Conservation (phyloP, 2,113 vertebrate species). For the Nansenia antarctica region DNA sequence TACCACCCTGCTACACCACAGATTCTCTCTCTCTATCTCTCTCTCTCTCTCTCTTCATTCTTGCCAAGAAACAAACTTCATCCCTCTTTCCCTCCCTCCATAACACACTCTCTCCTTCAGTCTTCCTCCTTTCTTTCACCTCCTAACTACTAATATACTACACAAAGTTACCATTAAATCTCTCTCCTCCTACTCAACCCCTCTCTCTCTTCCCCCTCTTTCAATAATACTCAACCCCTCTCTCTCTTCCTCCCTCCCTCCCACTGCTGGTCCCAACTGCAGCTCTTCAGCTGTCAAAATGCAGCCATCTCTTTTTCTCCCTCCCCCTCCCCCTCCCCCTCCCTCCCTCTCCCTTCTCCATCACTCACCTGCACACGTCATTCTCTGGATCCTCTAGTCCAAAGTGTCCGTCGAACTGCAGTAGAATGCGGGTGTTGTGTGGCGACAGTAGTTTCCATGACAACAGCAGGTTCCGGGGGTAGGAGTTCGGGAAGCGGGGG, state of each 20-base stretch:
- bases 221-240: background rate
- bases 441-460: conserved; percentile 90
- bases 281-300: background rate
- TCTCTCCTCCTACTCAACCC: background rate
- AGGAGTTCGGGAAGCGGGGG: conserved; percentile 92
- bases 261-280: too few relatives aligned
- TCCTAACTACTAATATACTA: background rate
- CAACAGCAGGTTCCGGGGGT: conserved; percentile 92
- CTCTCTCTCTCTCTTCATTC: conserved; percentile 42
- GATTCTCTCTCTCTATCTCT: conserved; percentile 36
- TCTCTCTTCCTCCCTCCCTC: background rate
- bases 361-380: conserved; percentile 88
- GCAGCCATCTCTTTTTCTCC: conserved; percentile 10
- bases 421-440: conserved; percentile 83
- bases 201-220: background rate
- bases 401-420: conserved; percentile 91
- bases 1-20: too few relatives aligned
- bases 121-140: conserved; percentile 10
- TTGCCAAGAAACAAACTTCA: conserved; percentile 55
- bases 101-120: background rate
- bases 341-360: background rate
- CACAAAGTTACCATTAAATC: background rate
- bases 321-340: background rate
- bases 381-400: conserved; percentile 94
- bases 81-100: conserved; percentile 19